Conservation (phyloP, 2,888 invertebrate species). For the Chironomus riparius region DNA sequence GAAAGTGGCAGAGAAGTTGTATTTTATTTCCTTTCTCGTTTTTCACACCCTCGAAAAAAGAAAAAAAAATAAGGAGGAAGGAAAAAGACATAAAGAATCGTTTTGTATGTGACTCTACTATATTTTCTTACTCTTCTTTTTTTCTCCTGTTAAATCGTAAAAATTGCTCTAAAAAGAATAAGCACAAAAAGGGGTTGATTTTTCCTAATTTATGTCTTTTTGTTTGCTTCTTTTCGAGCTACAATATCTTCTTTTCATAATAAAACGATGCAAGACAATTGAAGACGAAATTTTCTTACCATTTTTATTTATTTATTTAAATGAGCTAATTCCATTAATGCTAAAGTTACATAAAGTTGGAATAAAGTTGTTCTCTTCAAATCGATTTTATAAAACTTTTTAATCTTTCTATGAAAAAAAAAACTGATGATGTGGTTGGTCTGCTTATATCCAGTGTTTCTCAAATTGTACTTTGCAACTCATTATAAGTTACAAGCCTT, state of each 20-base stretch:
- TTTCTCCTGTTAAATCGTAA: conserved; percentile 7
- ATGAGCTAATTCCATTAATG: background rate
- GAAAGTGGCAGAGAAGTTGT: background rate
- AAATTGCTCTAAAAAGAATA: background rate
- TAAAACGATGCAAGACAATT: background rate
- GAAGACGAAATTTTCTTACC: background rate
- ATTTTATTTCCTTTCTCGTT: background rate
- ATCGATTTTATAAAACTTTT: too few relatives aligned
- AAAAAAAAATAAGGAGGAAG: background rate
- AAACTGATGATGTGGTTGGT: too few relatives aligned
- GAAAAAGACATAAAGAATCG: background rate
- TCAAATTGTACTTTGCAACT: too few relatives aligned
- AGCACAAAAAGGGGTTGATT: conserved; percentile 4
- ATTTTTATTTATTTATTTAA: background rate
- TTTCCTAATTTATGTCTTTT: conserved; percentile 5
- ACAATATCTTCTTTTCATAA: too few relatives aligned
- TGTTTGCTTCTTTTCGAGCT: background rate
- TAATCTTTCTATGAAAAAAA: too few relatives aligned
- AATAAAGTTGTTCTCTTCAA: too few relatives aligned
- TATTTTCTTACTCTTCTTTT: background rate
- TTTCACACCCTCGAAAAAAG: conserved; percentile 1
- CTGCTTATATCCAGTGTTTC: too few relatives aligned
- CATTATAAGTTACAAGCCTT: too few relatives aligned
- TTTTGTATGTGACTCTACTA: background rate
- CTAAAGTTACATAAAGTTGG: too few relatives aligned